Base-by-base conservation (phyloP, 2,113 vertebrate species). In the Perca fluviatilis region DNA sequence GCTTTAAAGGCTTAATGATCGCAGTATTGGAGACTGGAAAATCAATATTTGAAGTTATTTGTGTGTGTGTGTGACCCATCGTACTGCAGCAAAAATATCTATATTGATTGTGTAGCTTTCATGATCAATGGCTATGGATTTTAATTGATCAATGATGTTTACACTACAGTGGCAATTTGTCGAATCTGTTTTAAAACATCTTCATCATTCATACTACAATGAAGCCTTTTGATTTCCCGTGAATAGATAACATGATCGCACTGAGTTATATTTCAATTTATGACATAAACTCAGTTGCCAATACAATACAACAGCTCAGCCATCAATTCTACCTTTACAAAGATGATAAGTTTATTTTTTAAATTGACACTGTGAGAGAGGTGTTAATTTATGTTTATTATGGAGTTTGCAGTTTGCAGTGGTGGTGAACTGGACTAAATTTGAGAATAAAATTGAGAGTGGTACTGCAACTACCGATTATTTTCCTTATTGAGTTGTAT, bases 61-160 rank as follows among this genome's bases (percentile, higher is more conserved):
- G 19, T 0, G 27, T 73, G 21, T 53, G 23, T 27, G 23, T 75
- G 27, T 19, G 47, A 73, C 46, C 51, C 46, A 11, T 36, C 0
- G 10, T 9, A 11, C 63, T 53, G 63, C 62, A 64, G 57, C 43
- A 61, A 77, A 43, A 78, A 73, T 56, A 15, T 46, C 63, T 47
- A 5, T 61, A 88, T 88, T 75, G 79, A 89, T 88, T 82, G 23
- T 68, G 66, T 25, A 67, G 68, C 23, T 78, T 53, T 74, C 25
- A 57, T 43, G 43, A 77, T 86, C 68, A 50, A 47, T 85, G 27
- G 2, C 71, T 33, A 12, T 82, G 63, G 47, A 84, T 85, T 84
- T 66, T 2, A 5, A 79, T 30, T 64, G 6, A 64, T 69, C 23
- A 23, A 19, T 36, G 1, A 40, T 36, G 16, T 72, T 68, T 16